phyloP scores from a whole-genome alignment of 2,888 invertebrate genomes.

The Drosophila tanythrix region DNA sequence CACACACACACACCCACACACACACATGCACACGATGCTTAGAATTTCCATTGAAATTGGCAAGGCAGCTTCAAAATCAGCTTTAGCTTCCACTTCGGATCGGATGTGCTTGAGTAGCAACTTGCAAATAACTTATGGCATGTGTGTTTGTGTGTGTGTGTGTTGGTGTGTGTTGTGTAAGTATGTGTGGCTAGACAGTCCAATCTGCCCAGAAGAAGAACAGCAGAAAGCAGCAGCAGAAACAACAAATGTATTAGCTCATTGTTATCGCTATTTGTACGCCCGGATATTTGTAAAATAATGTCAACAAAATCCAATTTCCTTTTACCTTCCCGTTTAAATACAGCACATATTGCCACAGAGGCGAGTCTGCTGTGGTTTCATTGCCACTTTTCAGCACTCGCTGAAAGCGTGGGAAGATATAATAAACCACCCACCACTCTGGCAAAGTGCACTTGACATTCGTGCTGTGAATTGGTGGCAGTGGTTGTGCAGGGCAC shows the following conservation, averaged over 20 bases:
- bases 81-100: conserved; percentile 29
- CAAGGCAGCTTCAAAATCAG: conserved; percentile 26
- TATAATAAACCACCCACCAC: conserved; percentile 7
- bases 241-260: conserved; percentile 15
- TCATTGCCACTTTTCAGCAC: neutral
- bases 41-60: conserved; percentile 45
- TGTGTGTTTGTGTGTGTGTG: conserved; percentile 4
- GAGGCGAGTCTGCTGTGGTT: conserved; percentile 10
- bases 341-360: conserved; percentile 43
- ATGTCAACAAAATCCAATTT: conserved; percentile 80
- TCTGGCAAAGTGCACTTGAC: conserved; percentile 53
- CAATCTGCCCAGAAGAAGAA: conserved; percentile 23
- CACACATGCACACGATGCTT: neutral
- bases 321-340: conserved; percentile 71
- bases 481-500: conserved; percentile 6
- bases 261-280: conserved; percentile 54
- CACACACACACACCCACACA: conserved; percentile 8
- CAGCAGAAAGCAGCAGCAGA: neutral
- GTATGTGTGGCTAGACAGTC: neutral
- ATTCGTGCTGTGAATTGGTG: conserved; percentile 42
- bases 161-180: neutral
- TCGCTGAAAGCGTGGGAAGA: neutral
- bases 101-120: conserved; percentile 44
- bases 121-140: conserved; percentile 44
- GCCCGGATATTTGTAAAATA: conserved; percentile 76